Base-by-base conservation (phyloP, 2,113 vertebrate genomes). In the Lagopus muta region DNA sequence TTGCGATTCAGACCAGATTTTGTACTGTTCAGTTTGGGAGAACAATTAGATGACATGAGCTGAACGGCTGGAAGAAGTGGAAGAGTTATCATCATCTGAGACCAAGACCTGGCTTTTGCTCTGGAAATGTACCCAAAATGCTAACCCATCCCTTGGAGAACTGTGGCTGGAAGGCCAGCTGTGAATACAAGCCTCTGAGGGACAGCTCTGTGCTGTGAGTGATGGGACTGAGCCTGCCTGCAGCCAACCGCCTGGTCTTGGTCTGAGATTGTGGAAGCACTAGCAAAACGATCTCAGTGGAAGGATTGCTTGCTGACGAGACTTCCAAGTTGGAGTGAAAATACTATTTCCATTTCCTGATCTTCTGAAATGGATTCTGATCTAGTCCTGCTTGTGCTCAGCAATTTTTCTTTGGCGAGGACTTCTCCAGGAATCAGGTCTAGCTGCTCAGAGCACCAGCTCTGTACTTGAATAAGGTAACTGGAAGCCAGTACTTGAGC, bases 1-100 rank as follows among this genome's bases (percentile, higher is more conserved):
- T 88, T 0, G 1, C 80, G 65, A 88, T 43, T 94, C 88, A 91
- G 82, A 78, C 21, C 47, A 89, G 38, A 88, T 80, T 74, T 88
- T 60, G 40, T 11, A 86, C 91, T 79, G 91, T 74, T 94, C 74
- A 87, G 22, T 90, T 92, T 6, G 8, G 82, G 75, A 91, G 72
- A 93, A 72, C 47, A 65, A 65, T 75, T 73, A 77, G 71, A 50
- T 55, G 71, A 67, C 14, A 82, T 0, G 1, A 64, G 50, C 25
- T 82, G 55, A 80, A 77, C 28, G 52, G 47, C 72, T 92, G 28
- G n/a, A 85, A 42, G 47, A 67, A 82, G 54, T 16, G 65, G 30
- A 66, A 76, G 42, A 71, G 19, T 20, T 45, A 64, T 86, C 54
- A 36, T 48, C n/a, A 64, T 62, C n/a, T 32, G 67, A 43, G 69